Base-by-base conservation (phyloP, 1,140 invertebrate species). In the Choristoneura fumiferana region DNA sequence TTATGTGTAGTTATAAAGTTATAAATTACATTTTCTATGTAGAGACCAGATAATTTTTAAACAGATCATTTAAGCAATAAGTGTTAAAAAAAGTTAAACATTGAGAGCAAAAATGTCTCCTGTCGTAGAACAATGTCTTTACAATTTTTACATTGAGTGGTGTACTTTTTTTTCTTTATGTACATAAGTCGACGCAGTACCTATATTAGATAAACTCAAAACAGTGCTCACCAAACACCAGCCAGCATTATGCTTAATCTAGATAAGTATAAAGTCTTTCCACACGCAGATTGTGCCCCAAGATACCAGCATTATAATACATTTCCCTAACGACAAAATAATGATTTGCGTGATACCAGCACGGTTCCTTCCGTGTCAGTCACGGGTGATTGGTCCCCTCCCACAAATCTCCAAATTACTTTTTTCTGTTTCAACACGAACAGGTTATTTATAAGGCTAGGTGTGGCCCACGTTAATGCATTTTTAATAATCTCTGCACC, bases 401-500 rank as follows among this genome's bases (percentile, higher is more conserved):
- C 65, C 54, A 73, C 74, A 81, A 84, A 84, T 86, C 82, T 82
- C 70, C 68, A 82, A 88, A 88, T 87, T 84, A 79, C 80, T 63
- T 79, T 89, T 82, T 77, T 85, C 74, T 78, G 76, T 86, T 78
- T 77, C 75, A 76, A 79, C 71, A 81, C 76, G 74, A 78, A 78
- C 68, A 54, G 56, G 67, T 77, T 82, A 84, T 83, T 73, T 83
- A 81, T 76, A 67, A 57, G 57, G 55, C 69, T 84, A 87, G 86
- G 84, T 84, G 84, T 86, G 83, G 85, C 70, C 60, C 45, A 62
- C 76, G 71, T 81, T 89, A 89, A 89, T 89, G 87, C 73, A 66
- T 87, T 84, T 89, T 88, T 86, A 89, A 89, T 88, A 88, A 90
- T 87, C 77, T 77, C 70, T 63, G 68, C 65, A 74, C 73, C 77